Percentiles rank a stretch among this genome's conserved stretches.
These are phyloP conservation scores for Leptobrachium ailaonicum DNA, from an alignment of 2,113 vertebrate genomes.

Conservation along the genomic window DNA sequence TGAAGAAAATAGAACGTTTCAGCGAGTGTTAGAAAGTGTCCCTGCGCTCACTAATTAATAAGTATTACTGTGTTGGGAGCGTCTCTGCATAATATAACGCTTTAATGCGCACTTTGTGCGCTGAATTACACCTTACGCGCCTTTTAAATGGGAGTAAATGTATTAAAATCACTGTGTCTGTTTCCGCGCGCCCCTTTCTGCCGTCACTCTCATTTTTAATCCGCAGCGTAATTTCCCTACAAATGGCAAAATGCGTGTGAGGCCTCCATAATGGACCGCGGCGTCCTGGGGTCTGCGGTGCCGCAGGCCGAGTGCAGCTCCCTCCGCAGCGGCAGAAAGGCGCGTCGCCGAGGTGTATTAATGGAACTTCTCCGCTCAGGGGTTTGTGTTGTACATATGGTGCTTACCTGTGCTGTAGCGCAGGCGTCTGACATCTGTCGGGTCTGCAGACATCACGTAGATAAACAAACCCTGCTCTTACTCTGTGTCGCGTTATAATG, in stretches of 20 bases:
- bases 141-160: constrained; percentile 36
- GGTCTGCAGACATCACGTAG: no score
- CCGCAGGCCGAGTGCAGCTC: no score
- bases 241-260: constrained; percentile 20
- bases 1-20: constrained; percentile 20
- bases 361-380: no score
- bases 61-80: constrained; percentile 34
- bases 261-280: background rate
- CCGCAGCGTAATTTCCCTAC: constrained; percentile 10
- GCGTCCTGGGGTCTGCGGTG: no score
- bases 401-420: no score
- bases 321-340: no score
- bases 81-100: constrained; percentile 34
- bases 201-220: constrained; percentile 7
- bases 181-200: background rate
- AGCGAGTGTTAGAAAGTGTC: constrained; percentile 33
- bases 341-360: no score
- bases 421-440: no score
- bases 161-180: constrained; percentile 19
- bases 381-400: no score
- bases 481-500: no score
- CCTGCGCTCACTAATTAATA: constrained; percentile 44
- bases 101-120: constrained; percentile 22
- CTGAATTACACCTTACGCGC: constrained; percentile 29
- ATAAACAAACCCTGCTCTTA: no score